Base-by-base conservation (phyloP, 2,113 vertebrate species). In the Coptodon rendalli region DNA sequence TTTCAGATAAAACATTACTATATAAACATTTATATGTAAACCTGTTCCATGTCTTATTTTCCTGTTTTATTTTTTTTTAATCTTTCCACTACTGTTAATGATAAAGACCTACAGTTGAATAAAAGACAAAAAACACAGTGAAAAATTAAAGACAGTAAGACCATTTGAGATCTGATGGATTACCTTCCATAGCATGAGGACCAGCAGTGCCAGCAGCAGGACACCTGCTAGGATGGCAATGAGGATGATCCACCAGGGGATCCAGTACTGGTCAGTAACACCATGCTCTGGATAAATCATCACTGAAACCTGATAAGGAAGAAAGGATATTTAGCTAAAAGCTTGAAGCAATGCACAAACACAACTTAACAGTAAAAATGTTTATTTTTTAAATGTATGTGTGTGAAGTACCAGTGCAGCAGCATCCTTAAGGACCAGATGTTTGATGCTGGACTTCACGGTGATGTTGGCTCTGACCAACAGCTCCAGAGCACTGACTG, bases 201-300 rank as follows among this genome's bases (percentile, higher is more conserved):
- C 97, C 5, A 99, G 91, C 31, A 99, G 93, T 0, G 97, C 96
- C 38, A 99, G 92, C 22, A 98, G 95, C 19, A 98, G 91, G 83
- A 98, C 91, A 22, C 98, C 98, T 0, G 97, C 97, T 89, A 99
- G 94, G 2, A 97, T 85, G 0, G 98, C 97, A 54, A 98, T 96
- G 36, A 98, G 96, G 88, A 99, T 97, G 88, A 98, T 97, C 98
- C 98, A 98, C 98, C 98, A 99, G 6, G 97, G 97, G 61, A 98
- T 96, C 5, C 89, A 95, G 40, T 96, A 96, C 13, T 97, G 96
- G 73, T 96, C 96, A n/a, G 94, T 94, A 0, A 95, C 95, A 12
- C 94, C 90, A 0, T 96, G 96, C 90, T 98, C 98, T 63, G 98
- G 96, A 91, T 98, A 98, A 24, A 99, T 96, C 96, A 96, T 97